phyloP scores from a whole-genome alignment of 2,797 vertebrate genomes.

The Acipenser ruthenus region DNA sequence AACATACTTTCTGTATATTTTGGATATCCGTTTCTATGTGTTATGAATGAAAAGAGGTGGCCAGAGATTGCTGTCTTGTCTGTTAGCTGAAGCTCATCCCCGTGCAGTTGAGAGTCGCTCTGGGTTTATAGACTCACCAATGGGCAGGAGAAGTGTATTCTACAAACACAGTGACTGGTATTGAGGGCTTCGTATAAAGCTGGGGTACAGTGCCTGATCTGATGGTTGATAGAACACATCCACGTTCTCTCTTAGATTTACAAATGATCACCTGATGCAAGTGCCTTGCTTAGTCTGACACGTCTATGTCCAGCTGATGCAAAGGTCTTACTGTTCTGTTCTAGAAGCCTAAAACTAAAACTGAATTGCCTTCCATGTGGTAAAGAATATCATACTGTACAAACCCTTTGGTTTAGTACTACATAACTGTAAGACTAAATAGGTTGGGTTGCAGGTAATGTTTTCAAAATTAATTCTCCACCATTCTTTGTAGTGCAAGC shows the following conservation, averaged over 20 bases:
- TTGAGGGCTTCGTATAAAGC: neutral
- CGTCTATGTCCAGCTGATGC: conserved; percentile 35
- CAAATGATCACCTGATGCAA: no score
- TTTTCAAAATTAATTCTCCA: no score
- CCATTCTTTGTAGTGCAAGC: no score
- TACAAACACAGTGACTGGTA: neutral
- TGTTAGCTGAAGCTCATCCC: neutral
- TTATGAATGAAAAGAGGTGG: conserved; percentile 34
- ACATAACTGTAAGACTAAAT: no score
- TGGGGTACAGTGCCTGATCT: neutral
- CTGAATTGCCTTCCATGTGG: no score
- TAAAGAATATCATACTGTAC: no score
- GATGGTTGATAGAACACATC: neutral
- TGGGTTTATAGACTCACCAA: conserved; percentile 20
- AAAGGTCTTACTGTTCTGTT: no score
- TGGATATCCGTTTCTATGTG: conserved; percentile 74
- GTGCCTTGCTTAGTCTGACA: conserved; percentile 24
- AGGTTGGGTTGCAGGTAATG: no score
- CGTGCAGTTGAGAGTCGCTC: conserved; percentile 31
- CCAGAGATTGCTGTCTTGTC: neutral
- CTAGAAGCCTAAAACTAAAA: no score
- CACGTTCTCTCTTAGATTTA: neutral
- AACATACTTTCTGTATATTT: conserved; percentile 76
- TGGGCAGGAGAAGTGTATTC: neutral
- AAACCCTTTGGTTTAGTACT: no score